Evolutionary conservation across 1,140 invertebrate species (phyloP).

Genomic region (Calycopis cecrops): DNA sequence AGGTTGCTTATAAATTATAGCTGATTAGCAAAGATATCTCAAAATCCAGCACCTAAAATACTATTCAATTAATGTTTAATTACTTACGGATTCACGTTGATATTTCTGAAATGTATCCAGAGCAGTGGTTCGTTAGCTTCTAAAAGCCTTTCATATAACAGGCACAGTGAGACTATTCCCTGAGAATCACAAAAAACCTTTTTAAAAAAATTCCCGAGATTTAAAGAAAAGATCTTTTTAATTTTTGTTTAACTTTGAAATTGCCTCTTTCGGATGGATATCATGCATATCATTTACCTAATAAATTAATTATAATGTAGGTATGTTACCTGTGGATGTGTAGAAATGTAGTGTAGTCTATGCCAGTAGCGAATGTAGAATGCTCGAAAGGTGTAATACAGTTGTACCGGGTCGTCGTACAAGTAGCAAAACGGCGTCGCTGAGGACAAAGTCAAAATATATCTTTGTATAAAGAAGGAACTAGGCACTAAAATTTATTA

Average conservation of each 20-base stretch:
- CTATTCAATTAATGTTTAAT: neutral
- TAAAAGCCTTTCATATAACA: constrained; percentile 93
- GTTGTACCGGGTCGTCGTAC: constrained; percentile 89
- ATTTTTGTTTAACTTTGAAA: too few species aligned
- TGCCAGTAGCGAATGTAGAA: constrained; percentile 96
- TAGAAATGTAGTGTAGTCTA: constrained; percentile 92
- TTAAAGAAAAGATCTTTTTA: too few species aligned
- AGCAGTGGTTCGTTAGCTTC: constrained; percentile 92
- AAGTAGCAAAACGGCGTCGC: constrained; percentile 96
- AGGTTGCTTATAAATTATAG: too few species aligned
- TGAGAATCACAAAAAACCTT: constrained; percentile 66
- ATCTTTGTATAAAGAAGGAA: neutral
- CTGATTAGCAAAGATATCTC: too few species aligned
- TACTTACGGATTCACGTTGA: constrained; percentile 94
- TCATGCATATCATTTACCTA: too few species aligned
- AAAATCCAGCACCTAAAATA: too few species aligned
- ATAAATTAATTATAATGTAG: neutral
- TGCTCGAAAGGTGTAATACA: constrained; percentile 93
- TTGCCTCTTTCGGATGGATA: too few species aligned
- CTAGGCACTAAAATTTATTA: too few species aligned
- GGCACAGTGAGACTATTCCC: constrained; percentile 87
- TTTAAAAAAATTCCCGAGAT: too few species aligned
- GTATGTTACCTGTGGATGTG: constrained; percentile 82
- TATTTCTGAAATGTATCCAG: constrained; percentile 92
- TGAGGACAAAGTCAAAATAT: constrained; percentile 43